Evolutionary conservation across 2,797 vertebrate genomes (phyloP), one percentile per base, ranked within the genome.

Genomic region (Pipistrellus pygmaeus): DNA sequence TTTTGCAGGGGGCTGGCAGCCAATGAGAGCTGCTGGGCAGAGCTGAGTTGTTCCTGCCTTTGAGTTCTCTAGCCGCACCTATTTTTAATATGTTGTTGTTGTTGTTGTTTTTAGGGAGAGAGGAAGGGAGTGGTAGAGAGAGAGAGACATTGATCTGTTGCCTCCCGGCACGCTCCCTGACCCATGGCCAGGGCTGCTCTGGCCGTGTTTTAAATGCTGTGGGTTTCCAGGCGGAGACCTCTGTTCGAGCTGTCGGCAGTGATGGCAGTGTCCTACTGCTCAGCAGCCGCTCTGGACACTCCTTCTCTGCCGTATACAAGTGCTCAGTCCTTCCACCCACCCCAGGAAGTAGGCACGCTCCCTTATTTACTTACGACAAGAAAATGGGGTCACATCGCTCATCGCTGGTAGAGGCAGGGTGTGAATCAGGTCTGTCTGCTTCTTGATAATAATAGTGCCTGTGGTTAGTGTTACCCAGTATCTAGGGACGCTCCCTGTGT

Each of bases 261-360:
- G 53, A 10, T 15, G 10, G 84, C 25, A 12, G 14, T 1, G 21
- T 15, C 21, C 5, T 8, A 71, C 30, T 18, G 46, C 4, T 25
- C 18, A 32, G 35, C 25, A 41, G 62, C 75, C n/a, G 6, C 62
- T 62, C 20, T 41, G 44, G 62, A 30, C 57, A 72, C 17, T 14
- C 0, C 32, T 12, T 57, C 13, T 30, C 53, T 30, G 66, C 48
- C 53, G 1, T 0, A 35, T 4, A 20, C 32, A 8, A 0, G 13
- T 4, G 17, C 38, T 21, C 38, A 5, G 17, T 18, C 25, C 72
- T 51, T 4, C 13, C 6, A 0, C 17, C 21, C 27, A 2, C 27
- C 35, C 62, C 62, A 3, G 32, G 62, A 53, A 17, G 38, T 7
- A 38, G 57, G 69, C 30, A 14, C 46, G 35, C 35, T 66, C 51